Percentiles rank a stretch among this genome's conserved stretches.
Evolutionary conservation across 2,113 vertebrate species (phyloP).

Genomic region (Apteryx mantelli): DNA sequence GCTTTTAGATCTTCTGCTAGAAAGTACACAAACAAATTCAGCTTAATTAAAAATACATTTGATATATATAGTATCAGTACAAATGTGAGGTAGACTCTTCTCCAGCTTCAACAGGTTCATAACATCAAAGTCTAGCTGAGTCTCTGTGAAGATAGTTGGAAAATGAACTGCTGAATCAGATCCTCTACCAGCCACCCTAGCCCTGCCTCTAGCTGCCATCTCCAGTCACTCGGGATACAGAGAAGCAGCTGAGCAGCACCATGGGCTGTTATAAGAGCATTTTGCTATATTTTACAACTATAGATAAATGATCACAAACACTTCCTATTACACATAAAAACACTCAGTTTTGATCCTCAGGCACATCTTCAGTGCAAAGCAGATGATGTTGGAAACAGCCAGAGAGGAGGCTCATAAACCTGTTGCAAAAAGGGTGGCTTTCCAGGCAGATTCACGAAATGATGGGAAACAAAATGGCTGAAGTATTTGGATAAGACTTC

Average conservation of each 20-base stretch:
- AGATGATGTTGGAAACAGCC: background rate
- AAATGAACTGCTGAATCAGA: background rate
- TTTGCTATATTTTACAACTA: accelerated
- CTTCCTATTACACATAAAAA: background rate
- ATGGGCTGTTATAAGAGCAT: background rate
- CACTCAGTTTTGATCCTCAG: no score
- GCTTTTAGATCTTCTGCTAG: background rate
- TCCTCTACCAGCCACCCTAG: background rate
- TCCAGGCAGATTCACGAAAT: background rate
- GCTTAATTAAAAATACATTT: background rate
- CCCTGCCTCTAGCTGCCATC: background rate
- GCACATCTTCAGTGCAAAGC: background rate
- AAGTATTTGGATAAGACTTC: background rate
- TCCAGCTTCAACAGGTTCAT: background rate
- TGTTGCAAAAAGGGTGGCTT: accelerated
- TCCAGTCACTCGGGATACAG: background rate
- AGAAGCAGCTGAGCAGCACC: background rate
- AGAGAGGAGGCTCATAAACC: background rate
- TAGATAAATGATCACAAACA: background rate
- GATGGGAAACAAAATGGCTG: background rate
- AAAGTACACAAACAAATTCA: background rate
- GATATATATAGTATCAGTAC: background rate
- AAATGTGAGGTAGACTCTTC: background rate
- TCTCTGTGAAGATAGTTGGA: background rate
- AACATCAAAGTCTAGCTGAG: background rate